Evolutionary conservation across 2,113 vertebrate genomes (phyloP), one percentile per base, ranked within the genome.

Genomic region (Morphnarchus princeps): DNA sequence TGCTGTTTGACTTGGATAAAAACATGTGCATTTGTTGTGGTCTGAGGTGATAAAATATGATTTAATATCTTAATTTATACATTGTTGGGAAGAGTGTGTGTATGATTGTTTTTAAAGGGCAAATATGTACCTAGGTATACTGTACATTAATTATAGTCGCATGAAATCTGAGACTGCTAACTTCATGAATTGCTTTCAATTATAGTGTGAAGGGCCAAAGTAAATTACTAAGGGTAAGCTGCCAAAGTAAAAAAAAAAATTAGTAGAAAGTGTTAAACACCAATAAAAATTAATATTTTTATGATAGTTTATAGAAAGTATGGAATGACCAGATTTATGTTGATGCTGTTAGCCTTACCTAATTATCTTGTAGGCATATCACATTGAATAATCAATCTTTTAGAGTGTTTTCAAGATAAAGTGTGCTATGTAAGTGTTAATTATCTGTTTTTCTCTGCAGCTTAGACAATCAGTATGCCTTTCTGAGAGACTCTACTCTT

Each of bases 401-500:
- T 87, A 42, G 77, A 69, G 38, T 62, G 36, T 69, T 95, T 95
- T 82, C 36, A 89, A 72, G 70, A 42, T 72, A 83, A 79, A 79
- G 12, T 1, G 5, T 80, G 32, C 32, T 36, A 6, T 81, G 9
- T 66, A 66, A 88, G 42, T 77, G 32, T 77, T 93, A 85, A 93
- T 95, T 83, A 73, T 84, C 50, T 73, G 65, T 34, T 94, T 96
- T 87, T 61, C 62, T 92, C 61, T 82, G 38, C 93, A 99, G 99
- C 98, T 99, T 89, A 98, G 95, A 84, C 97, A 97, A 67, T 97
- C 98, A 57, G 84, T 95, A 32, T 98, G 98, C 52, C 90, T 96
- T 92, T 98, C 89, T 26, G 98, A 99, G 82, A 98, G 96, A 73
- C 98, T 99, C 40, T 99, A 99, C 94, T 98, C 98, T 62, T 88